These are phyloP conservation scores for Lordiphosa fenestrarum DNA, from an alignment of 2,888 invertebrate species.

Conservation along the genomic window DNA sequence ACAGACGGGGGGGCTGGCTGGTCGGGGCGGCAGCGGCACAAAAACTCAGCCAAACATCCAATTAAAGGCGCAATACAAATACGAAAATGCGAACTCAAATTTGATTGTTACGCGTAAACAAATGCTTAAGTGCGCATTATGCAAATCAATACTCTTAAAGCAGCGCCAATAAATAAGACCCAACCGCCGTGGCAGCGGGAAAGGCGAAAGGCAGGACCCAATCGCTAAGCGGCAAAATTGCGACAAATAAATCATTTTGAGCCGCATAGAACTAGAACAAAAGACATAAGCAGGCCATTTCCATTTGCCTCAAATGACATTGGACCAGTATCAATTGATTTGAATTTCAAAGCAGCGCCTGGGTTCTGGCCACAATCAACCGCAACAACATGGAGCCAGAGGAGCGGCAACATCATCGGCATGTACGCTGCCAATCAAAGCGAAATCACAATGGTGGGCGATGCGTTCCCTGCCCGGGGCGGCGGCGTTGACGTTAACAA, in stretches of 20 bases:
- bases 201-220: slow-evolving; percentile 35
- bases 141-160: slow-evolving; percentile 75
- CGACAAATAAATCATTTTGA: slow-evolving; percentile 77
- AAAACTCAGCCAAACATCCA: slow-evolving; percentile 59
- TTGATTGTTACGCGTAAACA: slow-evolving; percentile 75
- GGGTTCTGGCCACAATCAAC: slow-evolving; percentile 34
- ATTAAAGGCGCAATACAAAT: slow-evolving; percentile 65
- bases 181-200: neutral
- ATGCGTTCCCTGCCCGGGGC: slow-evolving; percentile 23
- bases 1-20: slow-evolving; percentile 19
- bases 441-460: slow-evolving; percentile 64
- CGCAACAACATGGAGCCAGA: slow-evolving; percentile 22
- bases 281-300: slow-evolving; percentile 72
- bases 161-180: slow-evolving; percentile 66
- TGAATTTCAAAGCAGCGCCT: slow-evolving; percentile 67
- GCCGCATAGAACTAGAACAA: slow-evolving; percentile 62
- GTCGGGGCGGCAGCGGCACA: neutral
- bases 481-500: slow-evolving; percentile 66
- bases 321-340: slow-evolving; percentile 70
- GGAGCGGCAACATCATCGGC: slow-evolving; percentile 25
- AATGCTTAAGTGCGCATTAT: slow-evolving; percentile 75
- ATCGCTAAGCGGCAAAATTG: slow-evolving; percentile 73
- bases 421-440: slow-evolving; percentile 70
- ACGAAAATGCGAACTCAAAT: slow-evolving; percentile 70
- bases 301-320: slow-evolving; percentile 73